These are phyloP conservation scores for Nomada fabriciana DNA, from an alignment of 2,888 invertebrate species.

Conservation along the genomic window DNA sequence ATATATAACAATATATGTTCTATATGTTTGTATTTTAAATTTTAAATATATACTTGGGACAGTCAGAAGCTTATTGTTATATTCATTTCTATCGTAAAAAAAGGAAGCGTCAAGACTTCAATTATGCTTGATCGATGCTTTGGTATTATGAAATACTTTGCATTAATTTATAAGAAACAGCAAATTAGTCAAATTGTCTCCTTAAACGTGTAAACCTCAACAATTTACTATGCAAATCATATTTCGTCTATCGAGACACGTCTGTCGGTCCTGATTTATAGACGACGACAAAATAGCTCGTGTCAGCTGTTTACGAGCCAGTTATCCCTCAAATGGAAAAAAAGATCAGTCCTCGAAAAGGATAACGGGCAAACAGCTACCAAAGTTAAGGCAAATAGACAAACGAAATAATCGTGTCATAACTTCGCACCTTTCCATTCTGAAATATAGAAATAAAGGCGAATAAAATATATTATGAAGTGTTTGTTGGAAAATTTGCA, in stretches of 20 bases:
- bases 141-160: background rate
- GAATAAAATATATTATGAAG: too few species aligned
- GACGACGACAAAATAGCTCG: background rate
- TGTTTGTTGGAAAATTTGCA: too few species aligned
- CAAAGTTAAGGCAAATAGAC: background rate
- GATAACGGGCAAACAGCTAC: background rate
- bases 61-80: background rate
- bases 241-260: conserved; percentile 10
- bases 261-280: conserved; percentile 1
- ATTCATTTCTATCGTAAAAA: background rate
- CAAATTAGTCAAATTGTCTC: background rate
- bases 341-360: background rate
- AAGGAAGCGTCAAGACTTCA: background rate
- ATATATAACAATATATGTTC: too few species aligned
- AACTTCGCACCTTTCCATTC: background rate
- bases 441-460: too few species aligned
- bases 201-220: background rate
- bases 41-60: too few species aligned
- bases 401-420: background rate
- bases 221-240: background rate
- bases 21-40: too few species aligned
- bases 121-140: too few species aligned
- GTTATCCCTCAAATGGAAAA: conserved; percentile 12
- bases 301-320: conserved; percentile 14
- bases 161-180: background rate